Percentiles rank a stretch among this genome's conserved stretches.
phyloP scores from a whole-genome alignment of 2,113 vertebrate genomes.

The Tragelaphus strepsiceros region DNA sequence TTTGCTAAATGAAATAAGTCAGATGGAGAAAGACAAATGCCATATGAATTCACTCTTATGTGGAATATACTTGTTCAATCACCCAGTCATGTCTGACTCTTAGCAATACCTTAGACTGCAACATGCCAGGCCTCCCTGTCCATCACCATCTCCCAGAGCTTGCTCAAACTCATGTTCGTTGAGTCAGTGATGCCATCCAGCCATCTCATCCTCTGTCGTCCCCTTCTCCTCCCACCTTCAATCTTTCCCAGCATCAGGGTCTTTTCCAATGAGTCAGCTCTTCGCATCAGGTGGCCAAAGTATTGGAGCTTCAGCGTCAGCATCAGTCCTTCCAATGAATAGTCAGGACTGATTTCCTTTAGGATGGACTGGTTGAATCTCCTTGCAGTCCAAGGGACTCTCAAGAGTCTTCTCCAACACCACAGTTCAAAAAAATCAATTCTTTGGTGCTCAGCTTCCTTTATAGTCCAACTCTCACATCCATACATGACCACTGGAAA shows the following conservation, averaged over 20 bases:
- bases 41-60: not conserved
- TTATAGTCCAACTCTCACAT: not conserved
- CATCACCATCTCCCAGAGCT: not conserved
- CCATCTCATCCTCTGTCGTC: not conserved
- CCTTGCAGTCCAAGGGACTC: not conserved
- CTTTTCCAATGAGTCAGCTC: not conserved
- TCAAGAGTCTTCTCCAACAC: not conserved
- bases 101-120: not conserved
- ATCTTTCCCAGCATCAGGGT: not conserved
- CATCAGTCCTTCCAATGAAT: not conserved
- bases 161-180: not conserved
- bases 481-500: not conserved
- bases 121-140: not conserved
- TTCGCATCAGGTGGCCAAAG: accelerated
- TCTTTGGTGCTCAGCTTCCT: accelerated
- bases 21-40: not conserved
- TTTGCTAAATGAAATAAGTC: not conserved
- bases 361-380: not conserved
- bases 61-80: not conserved
- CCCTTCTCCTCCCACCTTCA: not conserved
- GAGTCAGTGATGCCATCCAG: not conserved
- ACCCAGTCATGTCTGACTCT: not conserved
- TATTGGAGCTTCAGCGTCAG: not conserved
- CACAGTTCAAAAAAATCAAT: not conserved
- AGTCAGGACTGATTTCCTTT: not conserved